Evolutionary conservation across 30 jellyfish, hydroid and myxozoan genomes (phyloP), one percentile per base, ranked within the genome.

Genomic region (Rhopilema esculentum): DNA sequence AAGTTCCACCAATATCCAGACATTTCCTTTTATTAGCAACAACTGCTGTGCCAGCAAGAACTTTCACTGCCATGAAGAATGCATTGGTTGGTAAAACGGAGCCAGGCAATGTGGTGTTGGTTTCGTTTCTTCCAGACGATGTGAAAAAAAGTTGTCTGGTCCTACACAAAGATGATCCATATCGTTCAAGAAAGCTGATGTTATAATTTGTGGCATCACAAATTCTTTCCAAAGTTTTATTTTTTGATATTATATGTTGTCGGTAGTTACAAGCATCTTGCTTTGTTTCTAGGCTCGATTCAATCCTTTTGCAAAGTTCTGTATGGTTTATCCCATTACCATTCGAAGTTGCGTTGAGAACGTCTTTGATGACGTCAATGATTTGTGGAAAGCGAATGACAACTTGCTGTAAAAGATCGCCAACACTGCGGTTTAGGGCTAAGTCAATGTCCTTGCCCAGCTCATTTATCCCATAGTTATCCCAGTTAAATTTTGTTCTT

Each of bases 51-150:
- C 82, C 79, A 6, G 85, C 67, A 1, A 79, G 2, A 7, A 79
- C 71, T 70, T 83, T 83, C 31, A 83, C 57, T 40, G 92, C 84
- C 29, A 66, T 16, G 79, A 83, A 83, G 48, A 83, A 70, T 0
- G 80, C 27, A 4, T 64, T 64, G 29, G 75, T 76, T 51, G 49
- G 75, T 4, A 76, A 0, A 8, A 18, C 27, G 16, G 12, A 49
- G 18, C 65, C 32, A 25, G 50, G 50, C 20, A 19, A 30, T 28
- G 88, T 79, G 8, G 27, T 1, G 40, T 79, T 61, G 1, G 48
- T 6, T 22, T 18, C 27, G 71, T 21, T 16, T 15, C 22, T 18
- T 23, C 23, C 8, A 9, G 8, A 1, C 21, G 49, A 66, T 9
- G 32, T 23, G 77, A n/a, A 0, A 20, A 66, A 66, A 51, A 8